These are phyloP conservation scores for Centropus bengalensis DNA, from an alignment of 2,113 vertebrate species.

Conservation along the genomic window DNA sequence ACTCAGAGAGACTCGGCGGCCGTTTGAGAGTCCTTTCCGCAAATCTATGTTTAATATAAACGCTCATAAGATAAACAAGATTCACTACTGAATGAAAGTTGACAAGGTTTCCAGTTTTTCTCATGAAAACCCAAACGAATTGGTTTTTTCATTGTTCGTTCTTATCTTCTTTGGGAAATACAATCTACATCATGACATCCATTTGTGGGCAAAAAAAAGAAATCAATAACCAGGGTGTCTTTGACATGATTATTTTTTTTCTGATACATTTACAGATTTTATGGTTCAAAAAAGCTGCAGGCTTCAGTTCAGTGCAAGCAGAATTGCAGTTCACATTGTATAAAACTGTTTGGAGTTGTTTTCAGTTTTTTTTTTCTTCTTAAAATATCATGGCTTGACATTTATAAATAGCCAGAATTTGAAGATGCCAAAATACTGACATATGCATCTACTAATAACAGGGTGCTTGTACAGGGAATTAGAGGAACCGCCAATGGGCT, in stretches of 20 bases:
- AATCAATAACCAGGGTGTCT: not conserved
- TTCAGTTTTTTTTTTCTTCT: not conserved
- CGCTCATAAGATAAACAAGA: slow-evolving; percentile 13
- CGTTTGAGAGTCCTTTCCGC: too few relatives aligned
- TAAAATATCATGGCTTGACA: slow-evolving; percentile 21
- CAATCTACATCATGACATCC: not conserved
- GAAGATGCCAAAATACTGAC: slow-evolving; percentile 52
- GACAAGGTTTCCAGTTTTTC: not conserved
- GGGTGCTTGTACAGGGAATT: slow-evolving; percentile 46
- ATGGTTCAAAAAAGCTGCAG: not conserved
- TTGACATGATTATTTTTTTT: not conserved
- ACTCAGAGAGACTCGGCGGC: too few relatives aligned
- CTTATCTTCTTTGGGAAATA: not conserved
- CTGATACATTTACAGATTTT: not conserved
- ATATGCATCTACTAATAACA: slow-evolving; percentile 57
- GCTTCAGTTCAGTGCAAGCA: not conserved
- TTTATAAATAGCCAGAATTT: slow-evolving; percentile 34
- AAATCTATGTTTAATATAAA: slow-evolving; percentile 25
- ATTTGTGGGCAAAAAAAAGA: not conserved
- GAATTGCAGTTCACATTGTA: not conserved
- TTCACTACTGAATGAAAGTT: not conserved
- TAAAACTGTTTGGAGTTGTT: not conserved
- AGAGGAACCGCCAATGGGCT: slow-evolving; percentile 61
- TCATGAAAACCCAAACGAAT: not conserved
- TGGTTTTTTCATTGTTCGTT: not conserved